These are phyloP conservation scores for Phoeniculus purpureus DNA, from an alignment of 2,797 vertebrate genomes.

Conservation along the genomic window DNA sequence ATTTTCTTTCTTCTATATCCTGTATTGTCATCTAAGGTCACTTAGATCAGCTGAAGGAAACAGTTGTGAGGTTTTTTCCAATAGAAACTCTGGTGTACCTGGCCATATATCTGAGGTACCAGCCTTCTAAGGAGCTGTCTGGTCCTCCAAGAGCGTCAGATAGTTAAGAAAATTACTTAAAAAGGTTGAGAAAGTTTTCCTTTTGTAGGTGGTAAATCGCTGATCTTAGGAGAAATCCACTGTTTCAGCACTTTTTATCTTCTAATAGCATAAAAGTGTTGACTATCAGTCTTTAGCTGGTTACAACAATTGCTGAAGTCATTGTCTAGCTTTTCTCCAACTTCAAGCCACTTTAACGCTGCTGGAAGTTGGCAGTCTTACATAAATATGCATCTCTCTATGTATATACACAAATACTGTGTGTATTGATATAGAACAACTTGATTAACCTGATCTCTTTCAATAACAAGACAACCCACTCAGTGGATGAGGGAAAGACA, in stretches of 20 bases:
- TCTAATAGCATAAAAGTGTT: not conserved
- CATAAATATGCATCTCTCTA: not conserved
- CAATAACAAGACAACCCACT: too few species aligned
- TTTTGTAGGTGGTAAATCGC: not conserved
- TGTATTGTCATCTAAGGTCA: not conserved
- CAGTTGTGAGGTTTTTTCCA: accelerated
- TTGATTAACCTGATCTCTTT: not conserved
- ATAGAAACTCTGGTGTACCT: not conserved
- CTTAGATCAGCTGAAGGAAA: not conserved
- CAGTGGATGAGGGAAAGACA: too few species aligned
- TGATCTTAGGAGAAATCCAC: not conserved
- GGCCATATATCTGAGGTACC: not conserved
- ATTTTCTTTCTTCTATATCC: not conserved
- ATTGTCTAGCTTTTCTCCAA: not conserved
- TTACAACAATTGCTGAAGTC: not conserved
- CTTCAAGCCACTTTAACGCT: not conserved
- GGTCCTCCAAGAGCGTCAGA: not conserved
- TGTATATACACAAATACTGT: not conserved
- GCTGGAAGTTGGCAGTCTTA: not conserved
- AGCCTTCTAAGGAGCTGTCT: not conserved
- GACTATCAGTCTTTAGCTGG: not conserved
- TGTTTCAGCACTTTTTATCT: not conserved
- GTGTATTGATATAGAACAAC: not conserved
- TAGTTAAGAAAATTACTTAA: not conserved
- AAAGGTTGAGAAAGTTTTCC: not conserved